Evolutionary conservation across 2,797 vertebrate genomes (phyloP).

Genomic region (Acanthurus lineatus): DNA sequence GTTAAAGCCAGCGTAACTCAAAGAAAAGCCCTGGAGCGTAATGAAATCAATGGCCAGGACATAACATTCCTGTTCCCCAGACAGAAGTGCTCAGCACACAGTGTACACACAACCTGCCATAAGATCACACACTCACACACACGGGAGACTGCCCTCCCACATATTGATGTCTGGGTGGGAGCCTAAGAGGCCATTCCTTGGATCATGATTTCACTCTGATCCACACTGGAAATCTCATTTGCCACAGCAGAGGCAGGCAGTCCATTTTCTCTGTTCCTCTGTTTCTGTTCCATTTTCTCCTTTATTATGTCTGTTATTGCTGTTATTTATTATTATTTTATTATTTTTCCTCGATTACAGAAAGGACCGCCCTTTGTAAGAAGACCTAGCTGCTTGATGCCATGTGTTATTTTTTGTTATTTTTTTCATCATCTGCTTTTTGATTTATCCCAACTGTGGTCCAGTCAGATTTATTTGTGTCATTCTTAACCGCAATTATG

Average conservation of each 20-base stretch:
- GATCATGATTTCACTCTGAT: slow-evolving; percentile 69
- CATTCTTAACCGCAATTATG: slow-evolving; percentile 27
- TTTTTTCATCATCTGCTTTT: neutral
- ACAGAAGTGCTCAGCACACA: slow-evolving; percentile 64
- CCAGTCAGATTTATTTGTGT: slow-evolving; percentile 7
- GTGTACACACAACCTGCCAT: slow-evolving; percentile 58
- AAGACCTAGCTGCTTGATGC: neutral
- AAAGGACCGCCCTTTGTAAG: neutral
- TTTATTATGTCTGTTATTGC: slow-evolving; percentile 4
- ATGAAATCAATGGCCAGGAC: slow-evolving; percentile 82
- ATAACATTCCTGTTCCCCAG: slow-evolving; percentile 74
- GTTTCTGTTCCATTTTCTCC: slow-evolving; percentile 28
- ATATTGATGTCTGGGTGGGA: slow-evolving; percentile 75
- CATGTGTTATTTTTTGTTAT: neutral
- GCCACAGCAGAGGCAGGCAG: slow-evolving; percentile 46
- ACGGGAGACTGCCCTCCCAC: slow-evolving; percentile 52
- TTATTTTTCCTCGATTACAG: slow-evolving; percentile 16
- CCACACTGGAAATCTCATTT: slow-evolving; percentile 73
- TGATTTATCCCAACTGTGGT: neutral
- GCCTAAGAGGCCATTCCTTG: slow-evolving; percentile 66
- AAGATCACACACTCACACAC: slow-evolving; percentile 16
- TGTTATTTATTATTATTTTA: neutral
- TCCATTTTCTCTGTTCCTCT: slow-evolving; percentile 4
- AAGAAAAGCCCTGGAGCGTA: slow-evolving; percentile 75
- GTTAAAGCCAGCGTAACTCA: slow-evolving; percentile 72